Conservation (phyloP, 2,797 vertebrate species). For the Phataginus tetradactyla region DNA sequence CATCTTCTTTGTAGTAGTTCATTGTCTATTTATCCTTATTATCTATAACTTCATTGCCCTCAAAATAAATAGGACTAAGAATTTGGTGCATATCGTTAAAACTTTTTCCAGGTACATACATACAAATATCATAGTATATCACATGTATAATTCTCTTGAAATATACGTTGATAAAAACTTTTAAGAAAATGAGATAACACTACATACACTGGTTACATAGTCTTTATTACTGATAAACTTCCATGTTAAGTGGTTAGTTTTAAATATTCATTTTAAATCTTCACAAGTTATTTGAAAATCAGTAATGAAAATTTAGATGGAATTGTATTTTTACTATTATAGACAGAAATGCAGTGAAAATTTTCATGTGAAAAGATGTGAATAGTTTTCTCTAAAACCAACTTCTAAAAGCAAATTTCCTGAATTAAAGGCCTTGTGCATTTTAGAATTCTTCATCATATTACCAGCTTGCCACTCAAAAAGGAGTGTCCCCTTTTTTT, state of each 20-base stretch:
- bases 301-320: not conserved
- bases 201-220: not conserved
- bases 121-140: not conserved
- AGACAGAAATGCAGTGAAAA: not conserved
- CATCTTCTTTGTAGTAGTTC: not conserved
- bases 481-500: not conserved
- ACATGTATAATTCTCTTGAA: not conserved
- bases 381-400: not conserved
- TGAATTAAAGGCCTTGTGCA: not conserved
- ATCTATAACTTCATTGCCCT: not conserved
- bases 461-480: not conserved
- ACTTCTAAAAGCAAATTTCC: not conserved
- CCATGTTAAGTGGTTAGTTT: not conserved
- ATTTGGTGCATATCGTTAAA: not conserved
- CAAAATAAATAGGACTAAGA: not conserved
- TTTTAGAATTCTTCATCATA: not conserved
- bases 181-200: not conserved
- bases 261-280: slow-evolving; percentile 34
- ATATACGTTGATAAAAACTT: not conserved
- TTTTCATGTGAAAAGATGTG: not conserved
- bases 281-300: not conserved
- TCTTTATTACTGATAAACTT: not conserved
- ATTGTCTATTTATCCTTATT: not conserved
- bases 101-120: not conserved
- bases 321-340: not conserved